Conservation (phyloP, 1,140 invertebrate species). For the Trichonephila inaurata region DNA sequence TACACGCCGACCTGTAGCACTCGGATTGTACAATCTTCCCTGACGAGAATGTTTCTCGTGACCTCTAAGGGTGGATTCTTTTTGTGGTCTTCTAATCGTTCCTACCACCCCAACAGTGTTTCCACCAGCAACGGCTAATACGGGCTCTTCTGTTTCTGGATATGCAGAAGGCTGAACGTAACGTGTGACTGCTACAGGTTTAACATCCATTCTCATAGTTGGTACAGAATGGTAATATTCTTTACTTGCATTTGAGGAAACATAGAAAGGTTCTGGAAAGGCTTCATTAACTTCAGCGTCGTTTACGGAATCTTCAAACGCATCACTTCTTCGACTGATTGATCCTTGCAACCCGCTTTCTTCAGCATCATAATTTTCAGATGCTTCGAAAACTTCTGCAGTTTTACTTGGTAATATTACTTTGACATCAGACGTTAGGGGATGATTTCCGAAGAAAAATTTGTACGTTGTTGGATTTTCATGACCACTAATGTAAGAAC, state of each 20-base stretch:
- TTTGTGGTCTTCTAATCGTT: constrained; percentile 52
- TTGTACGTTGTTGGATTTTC: constrained; percentile 79
- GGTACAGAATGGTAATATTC: neutral
- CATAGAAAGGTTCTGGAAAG: constrained; percentile 21
- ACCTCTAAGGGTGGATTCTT: constrained; percentile 62
- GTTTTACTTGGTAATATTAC: constrained; percentile 47
- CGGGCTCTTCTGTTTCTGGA: constrained; percentile 44
- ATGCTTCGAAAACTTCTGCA: neutral
- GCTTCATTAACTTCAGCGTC: neutral
- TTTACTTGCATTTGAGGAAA: neutral
- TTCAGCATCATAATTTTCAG: constrained; percentile 38
- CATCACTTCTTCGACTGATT: constrained; percentile 29
- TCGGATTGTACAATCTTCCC: constrained; percentile 77
- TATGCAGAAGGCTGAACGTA: constrained; percentile 59
- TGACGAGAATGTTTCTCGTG: constrained; percentile 53
- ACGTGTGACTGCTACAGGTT: constrained; percentile 51
- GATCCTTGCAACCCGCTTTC: constrained; percentile 47
- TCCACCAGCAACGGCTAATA: constrained; percentile 36
- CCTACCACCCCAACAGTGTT: constrained; percentile 57
- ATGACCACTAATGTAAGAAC: constrained; percentile 78
- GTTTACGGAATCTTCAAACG: neutral
- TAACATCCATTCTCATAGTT: neutral
- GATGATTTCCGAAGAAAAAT: constrained; percentile 80
- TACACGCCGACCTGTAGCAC: constrained; percentile 74
- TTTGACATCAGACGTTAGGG: constrained; percentile 41